phyloP scores from a whole-genome alignment of 2,888 invertebrate species.

The Acleris cristana region DNA sequence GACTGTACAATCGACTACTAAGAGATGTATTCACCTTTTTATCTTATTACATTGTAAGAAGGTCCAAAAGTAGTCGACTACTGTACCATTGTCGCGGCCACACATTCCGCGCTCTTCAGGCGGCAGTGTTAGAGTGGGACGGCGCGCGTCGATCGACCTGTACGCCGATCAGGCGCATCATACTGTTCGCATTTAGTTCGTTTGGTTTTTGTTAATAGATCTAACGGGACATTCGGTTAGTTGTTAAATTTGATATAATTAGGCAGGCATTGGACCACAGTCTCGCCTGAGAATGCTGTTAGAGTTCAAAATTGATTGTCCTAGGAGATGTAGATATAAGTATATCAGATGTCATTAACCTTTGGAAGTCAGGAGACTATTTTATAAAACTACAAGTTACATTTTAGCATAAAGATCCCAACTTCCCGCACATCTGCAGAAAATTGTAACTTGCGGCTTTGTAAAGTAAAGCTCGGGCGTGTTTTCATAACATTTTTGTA shows the following conservation, averaged over 20 bases:
- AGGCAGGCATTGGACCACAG: too few species aligned
- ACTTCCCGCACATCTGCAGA: too few species aligned
- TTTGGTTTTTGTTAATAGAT: slow-evolving; percentile 2
- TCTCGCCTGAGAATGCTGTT: not conserved
- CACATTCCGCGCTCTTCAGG: not conserved
- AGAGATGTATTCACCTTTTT: too few species aligned
- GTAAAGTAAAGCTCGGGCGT: not conserved
- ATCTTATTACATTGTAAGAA: too few species aligned
- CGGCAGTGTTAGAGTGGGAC: not conserved
- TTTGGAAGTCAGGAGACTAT: slow-evolving; percentile 6
- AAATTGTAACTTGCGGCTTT: too few species aligned
- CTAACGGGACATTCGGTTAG: slow-evolving; percentile 8
- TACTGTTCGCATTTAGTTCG: slow-evolving; percentile 32
- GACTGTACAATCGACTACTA: too few species aligned
- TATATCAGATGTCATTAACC: slow-evolving; percentile 5
- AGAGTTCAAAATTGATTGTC: slow-evolving; percentile 14
- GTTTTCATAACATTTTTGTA: slow-evolving; percentile 24
- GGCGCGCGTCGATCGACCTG: not conserved
- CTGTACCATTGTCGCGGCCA: too few species aligned
- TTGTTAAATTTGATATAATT: not conserved
- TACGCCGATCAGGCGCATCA: not conserved
- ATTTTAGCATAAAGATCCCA: too few species aligned
- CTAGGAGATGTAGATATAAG: slow-evolving; percentile 7
- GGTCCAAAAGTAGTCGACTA: too few species aligned
- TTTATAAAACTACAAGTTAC: not conserved